Conservation (phyloP, 2,888 invertebrate genomes). For the Protodeltote pygarga region DNA sequence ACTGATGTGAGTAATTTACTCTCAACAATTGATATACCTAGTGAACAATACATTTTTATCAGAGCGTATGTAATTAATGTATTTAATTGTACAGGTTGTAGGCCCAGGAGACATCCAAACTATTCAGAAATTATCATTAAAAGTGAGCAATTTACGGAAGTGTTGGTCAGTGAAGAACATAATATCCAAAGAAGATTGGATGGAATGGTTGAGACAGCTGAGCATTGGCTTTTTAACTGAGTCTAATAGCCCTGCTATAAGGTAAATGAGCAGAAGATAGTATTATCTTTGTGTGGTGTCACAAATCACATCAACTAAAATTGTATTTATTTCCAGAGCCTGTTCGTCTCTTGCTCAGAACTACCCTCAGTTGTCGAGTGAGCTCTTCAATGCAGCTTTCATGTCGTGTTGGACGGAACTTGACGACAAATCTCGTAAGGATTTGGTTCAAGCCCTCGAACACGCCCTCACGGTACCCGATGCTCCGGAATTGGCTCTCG, state of each 20-base stretch:
- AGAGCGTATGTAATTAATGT: not conserved
- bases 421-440: slow-evolving; percentile 92
- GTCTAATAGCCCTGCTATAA: slow-evolving; percentile 97
- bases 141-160: slow-evolving; percentile 93
- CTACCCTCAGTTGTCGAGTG: slow-evolving; percentile 96
- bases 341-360: slow-evolving; percentile 97
- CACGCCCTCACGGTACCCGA: slow-evolving; percentile 96
- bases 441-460: slow-evolving; percentile 94
- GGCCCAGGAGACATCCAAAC: slow-evolving; percentile 83
- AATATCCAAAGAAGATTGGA: slow-evolving; percentile 99
- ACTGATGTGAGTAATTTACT: slow-evolving; percentile 86
- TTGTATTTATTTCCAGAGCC: slow-evolving; percentile 85
- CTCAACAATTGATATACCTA: not conserved
- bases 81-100: slow-evolving; percentile 62
- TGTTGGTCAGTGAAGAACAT: slow-evolving; percentile 95
- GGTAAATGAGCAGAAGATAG: slow-evolving; percentile 62
- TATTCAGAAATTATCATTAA: slow-evolving; percentile 93
- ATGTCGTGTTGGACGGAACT: slow-evolving; percentile 99
- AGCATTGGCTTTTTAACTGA: slow-evolving; percentile 97
- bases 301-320: too few relatives aligned
- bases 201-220: slow-evolving; percentile 97
- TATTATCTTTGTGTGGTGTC: not conserved
- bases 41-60: too few relatives aligned
- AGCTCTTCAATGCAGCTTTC: slow-evolving; percentile 99
- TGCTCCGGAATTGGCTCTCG: slow-evolving; percentile 97